A percentile compares a stretch with the other conserved stretches of the same genome.
These are phyloP conservation scores for Mesodorylaimus sp. DNA, from an alignment of 2,888 invertebrate genomes.

Conservation along the genomic window DNA sequence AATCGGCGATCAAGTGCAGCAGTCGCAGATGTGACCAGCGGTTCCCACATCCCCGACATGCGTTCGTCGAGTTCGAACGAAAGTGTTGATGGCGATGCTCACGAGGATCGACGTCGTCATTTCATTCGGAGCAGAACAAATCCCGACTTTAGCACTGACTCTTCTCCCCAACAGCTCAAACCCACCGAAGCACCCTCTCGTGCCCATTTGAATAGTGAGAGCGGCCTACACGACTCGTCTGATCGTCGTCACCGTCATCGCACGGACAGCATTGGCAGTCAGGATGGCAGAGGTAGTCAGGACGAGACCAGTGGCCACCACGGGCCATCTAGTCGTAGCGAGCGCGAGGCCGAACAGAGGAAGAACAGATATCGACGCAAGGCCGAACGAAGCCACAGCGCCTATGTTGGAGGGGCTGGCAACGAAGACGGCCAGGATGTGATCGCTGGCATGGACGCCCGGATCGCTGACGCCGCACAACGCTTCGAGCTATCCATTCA, in stretches of 20 bases:
- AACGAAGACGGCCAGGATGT: background rate
- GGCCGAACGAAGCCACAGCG: background rate
- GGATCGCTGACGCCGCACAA: too few species aligned
- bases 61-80: background rate
- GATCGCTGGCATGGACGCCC: background rate
- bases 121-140: slow-evolving; percentile 1
- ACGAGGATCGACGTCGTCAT: background rate
- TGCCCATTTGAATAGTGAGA: background rate
- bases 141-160: background rate
- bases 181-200: background rate
- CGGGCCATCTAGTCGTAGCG: background rate
- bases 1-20: too few species aligned
- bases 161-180: background rate
- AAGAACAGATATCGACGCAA: slow-evolving; percentile 1
- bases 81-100: background rate
- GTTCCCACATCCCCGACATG: background rate
- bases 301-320: background rate
- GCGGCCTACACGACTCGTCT: too few species aligned
- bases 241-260: background rate
- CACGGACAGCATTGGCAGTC: background rate
- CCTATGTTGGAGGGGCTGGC: background rate
- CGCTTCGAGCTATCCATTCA: too few species aligned
- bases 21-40: too few species aligned
- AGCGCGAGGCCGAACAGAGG: background rate
- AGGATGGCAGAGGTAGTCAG: background rate